Conservation (phyloP, 2,113 vertebrate species). For the Panthera uncia region DNA sequence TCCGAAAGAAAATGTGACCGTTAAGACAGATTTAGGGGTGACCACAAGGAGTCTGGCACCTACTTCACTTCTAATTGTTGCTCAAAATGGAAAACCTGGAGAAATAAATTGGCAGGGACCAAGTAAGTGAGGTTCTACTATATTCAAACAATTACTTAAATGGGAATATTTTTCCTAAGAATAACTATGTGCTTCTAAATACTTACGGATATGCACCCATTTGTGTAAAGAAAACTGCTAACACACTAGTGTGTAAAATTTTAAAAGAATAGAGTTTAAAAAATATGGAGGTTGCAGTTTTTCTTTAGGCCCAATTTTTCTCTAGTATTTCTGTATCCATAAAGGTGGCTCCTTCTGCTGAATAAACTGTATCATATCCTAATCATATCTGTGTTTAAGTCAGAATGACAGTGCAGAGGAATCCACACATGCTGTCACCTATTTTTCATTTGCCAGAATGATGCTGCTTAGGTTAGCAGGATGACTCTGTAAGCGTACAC, state of each 20-base stretch:
- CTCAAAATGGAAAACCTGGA: constrained; percentile 28
- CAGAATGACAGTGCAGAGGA: constrained; percentile 40
- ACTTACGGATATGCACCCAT: not conserved
- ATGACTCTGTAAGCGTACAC: constrained; percentile 25
- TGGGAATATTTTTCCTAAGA: not conserved
- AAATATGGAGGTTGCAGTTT: not conserved
- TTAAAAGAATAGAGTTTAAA: not conserved
- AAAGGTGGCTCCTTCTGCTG: not conserved
- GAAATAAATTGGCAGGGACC: not conserved
- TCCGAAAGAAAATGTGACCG: not conserved
- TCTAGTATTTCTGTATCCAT: not conserved
- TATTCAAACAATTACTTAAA: not conserved
- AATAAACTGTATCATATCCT: not conserved
- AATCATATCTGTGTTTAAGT: constrained; percentile 25
- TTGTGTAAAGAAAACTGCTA: not conserved
- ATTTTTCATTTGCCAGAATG: constrained; percentile 28
- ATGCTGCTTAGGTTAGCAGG: constrained; percentile 37
- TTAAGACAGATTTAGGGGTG: not conserved
- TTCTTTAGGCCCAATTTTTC: not conserved
- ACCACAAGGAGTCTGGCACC: not conserved
- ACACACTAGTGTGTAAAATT: not conserved
- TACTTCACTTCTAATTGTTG: not conserved
- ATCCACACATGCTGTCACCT: not conserved
- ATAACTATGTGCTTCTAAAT: constrained; percentile 9
- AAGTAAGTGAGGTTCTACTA: not conserved